Conservation (phyloP, 2,113 vertebrate genomes). For the Oryzias woworae region DNA sequence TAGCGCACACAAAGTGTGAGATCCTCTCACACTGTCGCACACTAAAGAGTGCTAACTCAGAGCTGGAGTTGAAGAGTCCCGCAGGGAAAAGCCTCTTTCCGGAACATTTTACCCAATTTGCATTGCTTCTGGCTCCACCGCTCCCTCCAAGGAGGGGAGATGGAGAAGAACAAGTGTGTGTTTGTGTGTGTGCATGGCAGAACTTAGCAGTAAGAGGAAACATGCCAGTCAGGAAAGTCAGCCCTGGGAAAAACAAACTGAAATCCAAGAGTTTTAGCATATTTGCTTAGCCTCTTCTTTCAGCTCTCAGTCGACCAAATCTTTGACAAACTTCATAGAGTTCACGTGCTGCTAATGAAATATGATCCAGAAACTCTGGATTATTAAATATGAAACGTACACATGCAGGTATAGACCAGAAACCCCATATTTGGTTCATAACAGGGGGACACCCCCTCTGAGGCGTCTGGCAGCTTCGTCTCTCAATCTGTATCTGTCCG, state of each 20-base stretch:
- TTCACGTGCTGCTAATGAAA: conserved; percentile 35
- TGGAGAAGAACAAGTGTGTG: conserved; percentile 42
- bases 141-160: conserved; percentile 49
- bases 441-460: conserved; percentile 15
- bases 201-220: conserved; percentile 28
- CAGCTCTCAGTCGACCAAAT: conserved; percentile 18
- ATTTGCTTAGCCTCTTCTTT: conserved; percentile 14
- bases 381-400: conserved; percentile 11
- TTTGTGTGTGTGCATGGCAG: conserved; percentile 2
- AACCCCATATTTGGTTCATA: conserved; percentile 15
- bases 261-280: conserved; percentile 13
- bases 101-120: conserved; percentile 77
- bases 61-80: conserved; percentile 61
- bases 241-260: conserved; percentile 2
- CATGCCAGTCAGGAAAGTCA: conserved; percentile 32
- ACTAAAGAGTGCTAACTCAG: conserved; percentile 45
- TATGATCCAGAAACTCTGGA: conserved; percentile 20
- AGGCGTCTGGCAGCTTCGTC: conserved; percentile 10
- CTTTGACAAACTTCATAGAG: conserved; percentile 16
- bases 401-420: conserved; percentile 1
- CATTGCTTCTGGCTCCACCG: conserved; percentile 69
- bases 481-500: too few species aligned
- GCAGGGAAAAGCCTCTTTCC: conserved; percentile 71
- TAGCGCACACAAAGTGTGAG: conserved; percentile 19
- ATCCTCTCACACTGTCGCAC: conserved; percentile 3